Conservation (phyloP, 2,797 vertebrate species). For the Trachops cirrhosus region DNA sequence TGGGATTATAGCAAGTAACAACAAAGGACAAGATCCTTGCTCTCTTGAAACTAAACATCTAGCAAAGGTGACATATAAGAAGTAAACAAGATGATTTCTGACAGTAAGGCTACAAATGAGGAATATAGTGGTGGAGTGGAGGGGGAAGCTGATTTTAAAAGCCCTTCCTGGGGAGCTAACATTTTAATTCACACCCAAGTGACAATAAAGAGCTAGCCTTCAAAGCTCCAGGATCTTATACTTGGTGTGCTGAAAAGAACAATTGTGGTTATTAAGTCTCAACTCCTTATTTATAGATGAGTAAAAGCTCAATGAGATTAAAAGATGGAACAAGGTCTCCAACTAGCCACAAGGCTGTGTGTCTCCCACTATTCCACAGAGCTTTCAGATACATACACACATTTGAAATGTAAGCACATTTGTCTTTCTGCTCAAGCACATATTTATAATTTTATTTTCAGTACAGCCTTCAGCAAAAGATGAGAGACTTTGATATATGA, state of each 20-base stretch:
- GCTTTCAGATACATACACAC: background rate
- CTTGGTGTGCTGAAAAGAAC: background rate
- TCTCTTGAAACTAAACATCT: background rate
- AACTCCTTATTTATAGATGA: background rate
- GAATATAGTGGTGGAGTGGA: rapidly evolving
- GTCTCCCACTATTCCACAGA: background rate
- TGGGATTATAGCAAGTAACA: background rate
- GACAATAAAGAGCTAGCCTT: background rate
- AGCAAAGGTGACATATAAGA: background rate
- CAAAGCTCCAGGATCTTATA: background rate
- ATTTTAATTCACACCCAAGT: background rate
- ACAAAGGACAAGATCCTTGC: background rate
- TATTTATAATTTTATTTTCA: background rate
- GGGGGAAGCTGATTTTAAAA: background rate
- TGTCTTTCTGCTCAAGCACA: background rate
- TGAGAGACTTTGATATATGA: background rate
- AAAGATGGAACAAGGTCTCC: background rate
- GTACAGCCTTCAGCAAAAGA: background rate
- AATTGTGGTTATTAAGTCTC: background rate
- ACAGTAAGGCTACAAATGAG: background rate
- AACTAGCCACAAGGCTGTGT: rapidly evolving
- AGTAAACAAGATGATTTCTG: background rate
- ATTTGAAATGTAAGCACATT: background rate
- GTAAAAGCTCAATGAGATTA: background rate
- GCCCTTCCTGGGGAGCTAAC: background rate